Evolutionary conservation across 1,140 invertebrate genomes (phyloP).

Genomic region (Hyphantria cunea): DNA sequence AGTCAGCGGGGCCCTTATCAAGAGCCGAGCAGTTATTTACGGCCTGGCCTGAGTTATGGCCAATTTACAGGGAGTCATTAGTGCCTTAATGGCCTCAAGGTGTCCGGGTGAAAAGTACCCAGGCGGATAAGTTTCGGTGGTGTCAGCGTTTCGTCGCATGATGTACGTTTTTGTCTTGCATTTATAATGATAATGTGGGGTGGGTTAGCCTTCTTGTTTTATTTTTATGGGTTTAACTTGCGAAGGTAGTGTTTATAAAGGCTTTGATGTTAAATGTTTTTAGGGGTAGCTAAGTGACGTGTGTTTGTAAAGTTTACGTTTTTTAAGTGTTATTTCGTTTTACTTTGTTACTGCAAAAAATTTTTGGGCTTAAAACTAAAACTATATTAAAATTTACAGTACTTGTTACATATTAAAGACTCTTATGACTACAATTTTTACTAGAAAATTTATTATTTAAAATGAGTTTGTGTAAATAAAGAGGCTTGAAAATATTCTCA

Average conservation of each 20-base stretch:
- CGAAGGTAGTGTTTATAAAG: too few relatives aligned
- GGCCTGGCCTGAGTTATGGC: slow-evolving; percentile 56
- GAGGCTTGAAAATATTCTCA: too few relatives aligned
- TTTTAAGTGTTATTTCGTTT: too few relatives aligned
- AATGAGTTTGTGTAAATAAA: too few relatives aligned
- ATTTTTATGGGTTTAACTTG: slow-evolving; percentile 15
- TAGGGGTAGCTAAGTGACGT: neutral
- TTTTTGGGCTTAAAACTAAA: too few relatives aligned
- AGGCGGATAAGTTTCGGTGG: slow-evolving; percentile 57
- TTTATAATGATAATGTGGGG: slow-evolving; percentile 28
- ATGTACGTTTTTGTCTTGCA: slow-evolving; percentile 40
- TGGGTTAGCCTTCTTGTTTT: slow-evolving; percentile 10
- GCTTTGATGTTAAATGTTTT: slow-evolving; percentile 1
- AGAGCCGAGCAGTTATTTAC: slow-evolving; percentile 47
- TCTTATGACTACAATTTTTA: too few relatives aligned
- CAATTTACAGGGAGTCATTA: slow-evolving; percentile 73
- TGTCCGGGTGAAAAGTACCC: slow-evolving; percentile 54
- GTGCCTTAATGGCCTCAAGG: slow-evolving; percentile 73
- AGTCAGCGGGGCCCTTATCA: slow-evolving; percentile 56
- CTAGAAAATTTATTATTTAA: too few relatives aligned
- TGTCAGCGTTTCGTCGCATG: slow-evolving; percentile 51
- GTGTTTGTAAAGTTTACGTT: too few relatives aligned
- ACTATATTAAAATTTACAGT: too few relatives aligned
- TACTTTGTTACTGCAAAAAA: too few relatives aligned
- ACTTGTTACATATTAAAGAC: too few relatives aligned